phyloP scores from a whole-genome alignment of 2,888 invertebrate genomes.

The Papilio demoleus region DNA sequence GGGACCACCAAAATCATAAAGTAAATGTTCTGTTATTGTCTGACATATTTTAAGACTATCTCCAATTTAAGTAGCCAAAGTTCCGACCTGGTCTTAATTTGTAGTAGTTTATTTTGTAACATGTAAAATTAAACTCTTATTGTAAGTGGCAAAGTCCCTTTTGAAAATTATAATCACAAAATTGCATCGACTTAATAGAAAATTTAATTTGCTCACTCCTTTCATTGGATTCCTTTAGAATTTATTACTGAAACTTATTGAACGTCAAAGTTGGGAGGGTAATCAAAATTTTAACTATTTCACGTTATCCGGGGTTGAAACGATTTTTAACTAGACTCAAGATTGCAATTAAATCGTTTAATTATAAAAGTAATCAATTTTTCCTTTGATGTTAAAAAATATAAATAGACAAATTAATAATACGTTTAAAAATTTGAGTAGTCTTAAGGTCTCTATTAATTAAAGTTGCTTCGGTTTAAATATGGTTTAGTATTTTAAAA shows the following conservation, averaged over 20 bases:
- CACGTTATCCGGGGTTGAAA: constrained; percentile 23
- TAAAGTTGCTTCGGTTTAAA: too few species aligned
- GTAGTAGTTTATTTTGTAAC: too few species aligned
- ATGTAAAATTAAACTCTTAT: neutral
- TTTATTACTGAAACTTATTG: constrained; percentile 57
- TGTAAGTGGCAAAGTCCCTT: neutral
- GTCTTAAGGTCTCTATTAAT: too few species aligned
- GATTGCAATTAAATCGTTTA: neutral
- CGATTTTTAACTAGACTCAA: constrained; percentile 2
- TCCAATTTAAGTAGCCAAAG: too few species aligned
- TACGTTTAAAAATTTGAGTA: too few species aligned
- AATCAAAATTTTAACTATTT: constrained; percentile 61
- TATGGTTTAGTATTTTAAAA: too few species aligned
- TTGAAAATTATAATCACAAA: constrained; percentile 45
- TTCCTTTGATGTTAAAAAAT: too few species aligned
- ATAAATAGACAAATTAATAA: too few species aligned
- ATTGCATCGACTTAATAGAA: constrained; percentile 50
- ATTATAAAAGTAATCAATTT: neutral
- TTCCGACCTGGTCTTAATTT: too few species aligned
- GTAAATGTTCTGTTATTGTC: too few species aligned
- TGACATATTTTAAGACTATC: too few species aligned
- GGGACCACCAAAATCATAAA: too few species aligned
- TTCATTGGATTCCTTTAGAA: constrained; percentile 53
- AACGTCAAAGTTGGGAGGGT: constrained; percentile 51
- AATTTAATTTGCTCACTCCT: constrained; percentile 71